Evolutionary conservation across 1,140 invertebrate species (phyloP).

Genomic region (Wiebesia pumilae): DNA sequence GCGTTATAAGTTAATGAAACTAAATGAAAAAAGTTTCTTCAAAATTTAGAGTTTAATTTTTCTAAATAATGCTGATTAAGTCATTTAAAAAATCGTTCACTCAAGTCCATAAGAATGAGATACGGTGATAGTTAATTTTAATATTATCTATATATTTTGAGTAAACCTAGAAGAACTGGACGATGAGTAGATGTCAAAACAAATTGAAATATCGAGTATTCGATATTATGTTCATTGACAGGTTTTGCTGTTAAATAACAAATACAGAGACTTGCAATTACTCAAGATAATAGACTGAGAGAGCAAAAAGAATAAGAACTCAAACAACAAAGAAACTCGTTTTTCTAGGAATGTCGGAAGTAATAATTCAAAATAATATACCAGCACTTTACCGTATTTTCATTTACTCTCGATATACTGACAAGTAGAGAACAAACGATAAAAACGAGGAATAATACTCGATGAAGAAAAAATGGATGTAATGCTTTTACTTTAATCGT

Average conservation of each 20-base stretch:
- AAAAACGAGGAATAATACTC: not conserved
- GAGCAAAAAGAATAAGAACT: slow-evolving; percentile 55
- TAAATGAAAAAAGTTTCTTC: not conserved
- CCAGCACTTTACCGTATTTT: slow-evolving; percentile 1
- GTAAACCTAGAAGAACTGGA: not conserved
- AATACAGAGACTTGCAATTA: not conserved
- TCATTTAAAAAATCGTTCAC: too few species aligned
- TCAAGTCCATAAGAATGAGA: too few species aligned
- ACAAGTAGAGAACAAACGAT: not conserved
- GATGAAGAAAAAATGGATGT: not conserved
- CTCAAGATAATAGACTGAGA: slow-evolving; percentile 24
- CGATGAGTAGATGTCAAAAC: not conserved
- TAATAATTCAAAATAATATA: slow-evolving; percentile 53
- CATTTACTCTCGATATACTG: not conserved
- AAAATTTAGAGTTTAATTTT: too few species aligned
- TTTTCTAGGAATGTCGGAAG: slow-evolving; percentile 48
- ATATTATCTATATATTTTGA: not conserved
- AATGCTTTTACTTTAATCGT: not conserved
- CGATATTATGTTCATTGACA: not conserved
- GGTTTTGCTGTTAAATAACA: not conserved
- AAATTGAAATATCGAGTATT: slow-evolving; percentile 10
- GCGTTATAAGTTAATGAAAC: not conserved
- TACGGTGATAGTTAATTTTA: too few species aligned
- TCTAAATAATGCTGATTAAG: too few species aligned
- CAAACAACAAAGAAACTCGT: slow-evolving; percentile 51